A percentile compares a stretch with the other conserved stretches of the same genome.
These are phyloP conservation scores for Chrysogorgia sp. DNA, from an alignment of 92 coral and sea anemone species.

Conservation along the genomic window DNA sequence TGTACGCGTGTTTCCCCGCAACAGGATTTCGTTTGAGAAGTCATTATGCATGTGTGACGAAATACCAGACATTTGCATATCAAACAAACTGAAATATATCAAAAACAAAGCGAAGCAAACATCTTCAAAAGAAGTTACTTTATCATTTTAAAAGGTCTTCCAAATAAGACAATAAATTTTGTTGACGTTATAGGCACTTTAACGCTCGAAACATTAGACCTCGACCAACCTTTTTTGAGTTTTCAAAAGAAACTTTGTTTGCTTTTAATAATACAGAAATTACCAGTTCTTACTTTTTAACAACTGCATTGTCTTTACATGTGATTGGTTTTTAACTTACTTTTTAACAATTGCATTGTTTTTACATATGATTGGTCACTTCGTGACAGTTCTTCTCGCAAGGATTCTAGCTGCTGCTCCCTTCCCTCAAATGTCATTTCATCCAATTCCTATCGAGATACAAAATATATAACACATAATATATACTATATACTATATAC, in stretches of 20 bases:
- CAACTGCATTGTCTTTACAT: conserved; percentile 44
- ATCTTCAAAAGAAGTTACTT: no score
- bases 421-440: conserved; percentile 78
- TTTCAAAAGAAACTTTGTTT: neutral
- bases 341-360: conserved; percentile 52
- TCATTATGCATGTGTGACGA: no score
- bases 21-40: no score
- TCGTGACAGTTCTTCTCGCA: conserved; percentile 62
- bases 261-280: neutral
- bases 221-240: neutral
- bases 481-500: no score
- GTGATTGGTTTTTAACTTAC: conserved; percentile 53
- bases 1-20: no score
- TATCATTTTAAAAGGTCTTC: no score
- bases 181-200: no score
- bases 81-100: no score
- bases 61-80: no score
- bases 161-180: no score
- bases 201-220: no score
- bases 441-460: conserved; percentile 66
- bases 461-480: neutral
- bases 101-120: no score
- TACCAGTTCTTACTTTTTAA: neutral
- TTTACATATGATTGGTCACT: conserved; percentile 45
- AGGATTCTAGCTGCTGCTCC: conserved; percentile 65